phyloP scores from a whole-genome alignment of 2,797 vertebrate genomes.

The Taeniopygia guttata region DNA sequence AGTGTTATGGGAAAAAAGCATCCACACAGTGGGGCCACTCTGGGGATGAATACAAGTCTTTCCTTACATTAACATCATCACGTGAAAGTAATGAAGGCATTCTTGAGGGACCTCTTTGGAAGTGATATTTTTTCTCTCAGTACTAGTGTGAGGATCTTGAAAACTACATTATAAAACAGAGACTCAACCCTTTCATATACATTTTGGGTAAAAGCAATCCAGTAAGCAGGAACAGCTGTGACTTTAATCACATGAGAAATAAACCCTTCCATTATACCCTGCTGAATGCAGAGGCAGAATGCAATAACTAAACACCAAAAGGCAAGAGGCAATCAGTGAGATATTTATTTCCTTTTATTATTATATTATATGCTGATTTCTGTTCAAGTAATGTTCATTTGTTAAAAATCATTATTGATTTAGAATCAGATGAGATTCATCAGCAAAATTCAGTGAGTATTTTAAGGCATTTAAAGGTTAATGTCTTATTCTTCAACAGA shows the following conservation, averaged over 20 bases:
- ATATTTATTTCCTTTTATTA: constrained; percentile 61
- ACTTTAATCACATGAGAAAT: constrained; percentile 69
- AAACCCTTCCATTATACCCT: constrained; percentile 59
- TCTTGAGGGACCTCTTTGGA: constrained; percentile 6
- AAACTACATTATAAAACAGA: neutral
- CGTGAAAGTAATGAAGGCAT: neutral
- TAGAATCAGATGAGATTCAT: constrained; percentile 5
- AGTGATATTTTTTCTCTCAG: constrained; percentile 16
- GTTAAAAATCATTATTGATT: neutral
- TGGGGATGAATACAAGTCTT: neutral
- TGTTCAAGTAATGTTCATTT: constrained; percentile 5
- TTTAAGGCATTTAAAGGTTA: constrained; percentile 10
- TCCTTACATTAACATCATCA: constrained; percentile 1
- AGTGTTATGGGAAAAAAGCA: neutral
- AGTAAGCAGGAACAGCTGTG: constrained; percentile 63
- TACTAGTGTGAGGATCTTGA: neutral
- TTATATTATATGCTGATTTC: constrained; percentile 28
- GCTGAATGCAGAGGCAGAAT: constrained; percentile 51
- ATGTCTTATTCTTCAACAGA: neutral
- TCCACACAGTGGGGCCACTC: neutral
- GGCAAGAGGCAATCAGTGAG: constrained; percentile 53
- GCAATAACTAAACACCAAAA: constrained; percentile 49
- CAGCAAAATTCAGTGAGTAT: constrained; percentile 29
- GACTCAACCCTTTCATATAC: neutral
- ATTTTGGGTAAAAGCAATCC: constrained; percentile 39